phyloP scores from a whole-genome alignment of 2,888 invertebrate genomes.

The Drosophila colorata region DNA sequence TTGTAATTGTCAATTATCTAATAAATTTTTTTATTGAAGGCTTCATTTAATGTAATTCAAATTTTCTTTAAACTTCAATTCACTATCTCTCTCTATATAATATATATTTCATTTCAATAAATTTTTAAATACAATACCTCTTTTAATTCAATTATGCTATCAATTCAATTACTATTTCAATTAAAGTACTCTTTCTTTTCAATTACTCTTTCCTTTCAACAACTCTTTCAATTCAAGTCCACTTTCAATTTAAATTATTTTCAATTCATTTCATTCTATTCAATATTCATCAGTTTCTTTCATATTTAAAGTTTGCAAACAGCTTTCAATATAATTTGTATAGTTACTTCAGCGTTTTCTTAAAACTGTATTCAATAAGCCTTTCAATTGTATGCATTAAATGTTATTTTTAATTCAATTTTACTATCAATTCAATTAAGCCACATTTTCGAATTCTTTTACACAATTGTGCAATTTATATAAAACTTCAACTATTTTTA shows the following conservation, averaged over 20 bases:
- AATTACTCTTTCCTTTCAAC: neutral
- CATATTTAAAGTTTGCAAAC: too few relatives aligned
- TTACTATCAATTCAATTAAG: neutral
- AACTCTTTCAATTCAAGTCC: neutral
- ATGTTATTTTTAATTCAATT: neutral
- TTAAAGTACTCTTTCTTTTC: neutral
- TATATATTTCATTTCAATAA: conserved; percentile 1
- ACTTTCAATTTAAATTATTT: neutral
- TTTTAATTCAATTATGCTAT: neutral
- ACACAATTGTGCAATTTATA: neutral
- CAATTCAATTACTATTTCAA: neutral
- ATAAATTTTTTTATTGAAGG: conserved; percentile 19
- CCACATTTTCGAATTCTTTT: neutral
- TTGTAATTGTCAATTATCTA: conserved; percentile 10
- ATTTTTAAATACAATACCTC: too few relatives aligned
- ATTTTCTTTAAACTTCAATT: neutral
- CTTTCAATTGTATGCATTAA: neutral
- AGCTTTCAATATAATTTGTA: too few relatives aligned
- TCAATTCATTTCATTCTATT: neutral
- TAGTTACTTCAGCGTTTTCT: too few relatives aligned
- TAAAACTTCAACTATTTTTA: neutral
- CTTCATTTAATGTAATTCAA: conserved; percentile 4
- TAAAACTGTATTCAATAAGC: neutral
- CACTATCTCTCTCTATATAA: conserved; percentile 8
- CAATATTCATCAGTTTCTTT: neutral